Evolutionary conservation across 2,888 invertebrate species (phyloP), one percentile per base, ranked within the genome.

Genomic region (Drosophila birchii): DNA sequence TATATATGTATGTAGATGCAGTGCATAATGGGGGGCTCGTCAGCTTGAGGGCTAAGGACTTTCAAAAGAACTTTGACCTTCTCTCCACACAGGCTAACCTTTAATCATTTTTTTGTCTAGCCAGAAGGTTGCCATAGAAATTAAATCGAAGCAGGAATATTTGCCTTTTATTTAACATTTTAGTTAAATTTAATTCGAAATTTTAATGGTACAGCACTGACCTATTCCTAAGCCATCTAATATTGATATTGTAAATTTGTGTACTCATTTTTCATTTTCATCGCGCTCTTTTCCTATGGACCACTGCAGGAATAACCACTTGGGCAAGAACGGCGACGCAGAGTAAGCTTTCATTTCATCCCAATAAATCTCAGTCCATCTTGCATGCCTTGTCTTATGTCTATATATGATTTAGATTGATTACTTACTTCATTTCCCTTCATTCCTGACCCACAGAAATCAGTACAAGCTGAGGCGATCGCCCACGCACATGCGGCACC

Each of bases 381-480:
- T 3, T 38, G 62, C 61, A 51, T 49, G 32, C 11, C n/a, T 18
- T 1, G 20, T 29, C 16, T 34, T 7, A 2, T 23, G 1, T n/a
- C 1, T n/a, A 26, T 12, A 5, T 11, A 0, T 3, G n/a, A 38
- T 5, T 3, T 32, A 9, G 5, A 34, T 16, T 9, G 6, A 34
- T 1, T 5, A 8, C 18, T 43, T 9, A 26, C 4, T 1, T 36
- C 7, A 29, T 29, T 59, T 7, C 26, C 29, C 5, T 12, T 47
- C 41, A 26, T 43, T 53, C 18, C 34, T 44, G 9, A 26, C 11
- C 23, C 69, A 67, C 77, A 93, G 93, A 78, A 92, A 92, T 75
- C 92, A 92, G 79, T 92, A 88, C 69, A 92, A 92, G 87, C 84
- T 91, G 70, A 85, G 92, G 14, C 87, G 92, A 61, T 93, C 93